Percentiles rank a stretch among this genome's conserved stretches.
These are phyloP conservation scores for Pseudopleuronectes americanus DNA, from an alignment of 2,797 vertebrate genomes.

Conservation along the genomic window DNA sequence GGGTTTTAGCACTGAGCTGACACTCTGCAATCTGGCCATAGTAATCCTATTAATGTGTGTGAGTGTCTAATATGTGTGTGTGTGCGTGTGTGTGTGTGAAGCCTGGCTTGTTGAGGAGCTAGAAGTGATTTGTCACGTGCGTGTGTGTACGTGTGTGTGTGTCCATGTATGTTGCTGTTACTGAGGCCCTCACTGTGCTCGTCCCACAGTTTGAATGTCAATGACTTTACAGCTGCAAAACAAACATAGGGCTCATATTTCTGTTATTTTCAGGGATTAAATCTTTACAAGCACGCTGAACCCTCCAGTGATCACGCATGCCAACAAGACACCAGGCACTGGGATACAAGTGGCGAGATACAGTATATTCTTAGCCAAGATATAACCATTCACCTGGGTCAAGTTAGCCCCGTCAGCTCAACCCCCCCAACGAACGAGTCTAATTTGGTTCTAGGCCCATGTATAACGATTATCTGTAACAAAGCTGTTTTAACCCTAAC, in stretches of 20 bases:
- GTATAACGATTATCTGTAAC: too few species aligned
- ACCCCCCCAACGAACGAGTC: neutral
- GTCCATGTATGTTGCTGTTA: constrained; percentile 13
- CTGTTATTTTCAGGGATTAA: constrained; percentile 52
- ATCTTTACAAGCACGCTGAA: constrained; percentile 36
- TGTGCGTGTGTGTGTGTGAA: constrained; percentile 6
- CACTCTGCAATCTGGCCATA: constrained; percentile 77
- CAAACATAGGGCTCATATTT: constrained; percentile 38
- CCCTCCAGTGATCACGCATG: constrained; percentile 3
- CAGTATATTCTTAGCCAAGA: constrained; percentile 25
- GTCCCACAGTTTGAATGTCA: constrained; percentile 45
- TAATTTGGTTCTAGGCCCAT: too few species aligned
- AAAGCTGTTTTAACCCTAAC: too few species aligned
- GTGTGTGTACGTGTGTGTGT: neutral
- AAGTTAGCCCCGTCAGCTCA: constrained; percentile 19
- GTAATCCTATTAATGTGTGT: constrained; percentile 79
- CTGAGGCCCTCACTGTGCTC: constrained; percentile 21
- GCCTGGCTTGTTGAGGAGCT: constrained; percentile 8
- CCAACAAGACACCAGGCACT: constrained; percentile 32
- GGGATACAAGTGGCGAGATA: constrained; percentile 21
- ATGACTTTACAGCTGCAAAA: constrained; percentile 50
- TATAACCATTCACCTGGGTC: constrained; percentile 11
- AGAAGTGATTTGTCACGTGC: neutral
- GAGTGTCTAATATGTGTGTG: constrained; percentile 47
- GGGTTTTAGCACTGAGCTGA: constrained; percentile 78